Evolutionary conservation across 2,113 vertebrate species (phyloP).

Genomic region (Psilopogon haemacephalus): DNA sequence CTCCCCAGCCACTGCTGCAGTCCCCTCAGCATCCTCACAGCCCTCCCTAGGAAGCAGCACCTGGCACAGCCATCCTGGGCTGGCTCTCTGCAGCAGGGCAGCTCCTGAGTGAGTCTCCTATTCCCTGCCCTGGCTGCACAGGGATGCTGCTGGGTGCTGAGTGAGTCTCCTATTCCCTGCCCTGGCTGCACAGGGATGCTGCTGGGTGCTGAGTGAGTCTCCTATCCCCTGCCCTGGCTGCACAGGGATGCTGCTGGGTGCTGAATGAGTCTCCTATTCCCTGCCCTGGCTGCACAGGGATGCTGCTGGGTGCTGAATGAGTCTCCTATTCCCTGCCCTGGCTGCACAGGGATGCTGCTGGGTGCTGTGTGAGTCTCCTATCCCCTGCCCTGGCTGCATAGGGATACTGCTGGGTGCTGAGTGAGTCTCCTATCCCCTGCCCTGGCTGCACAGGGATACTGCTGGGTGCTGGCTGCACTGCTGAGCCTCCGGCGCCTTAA

Average conservation of each 20-base stretch:
- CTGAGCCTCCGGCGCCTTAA: constrained; percentile 23
- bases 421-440: too few relatives aligned
- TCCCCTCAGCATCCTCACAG: too few relatives aligned
- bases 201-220: not conserved
- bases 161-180: too few relatives aligned
- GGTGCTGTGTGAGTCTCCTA: too few relatives aligned
- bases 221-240: not conserved
- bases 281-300: not conserved
- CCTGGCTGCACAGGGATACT: not conserved
- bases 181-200: not conserved
- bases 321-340: not conserved
- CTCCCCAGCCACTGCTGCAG: too few relatives aligned
- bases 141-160: not conserved
- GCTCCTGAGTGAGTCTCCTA: not conserved
- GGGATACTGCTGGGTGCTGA: not conserved
- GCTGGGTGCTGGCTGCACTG: not conserved
- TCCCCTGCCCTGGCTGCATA: not conserved
- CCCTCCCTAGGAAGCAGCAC: not conserved
- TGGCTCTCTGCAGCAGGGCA: not conserved
- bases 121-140: not conserved
- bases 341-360: not conserved
- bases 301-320: not conserved
- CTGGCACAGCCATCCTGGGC: constrained; percentile 3
- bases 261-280: too few relatives aligned
- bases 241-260: not conserved